Evolutionary conservation across 2,888 invertebrate species (phyloP), one percentile per base, ranked within the genome.

Genomic region (Drosophila mulleri): DNA sequence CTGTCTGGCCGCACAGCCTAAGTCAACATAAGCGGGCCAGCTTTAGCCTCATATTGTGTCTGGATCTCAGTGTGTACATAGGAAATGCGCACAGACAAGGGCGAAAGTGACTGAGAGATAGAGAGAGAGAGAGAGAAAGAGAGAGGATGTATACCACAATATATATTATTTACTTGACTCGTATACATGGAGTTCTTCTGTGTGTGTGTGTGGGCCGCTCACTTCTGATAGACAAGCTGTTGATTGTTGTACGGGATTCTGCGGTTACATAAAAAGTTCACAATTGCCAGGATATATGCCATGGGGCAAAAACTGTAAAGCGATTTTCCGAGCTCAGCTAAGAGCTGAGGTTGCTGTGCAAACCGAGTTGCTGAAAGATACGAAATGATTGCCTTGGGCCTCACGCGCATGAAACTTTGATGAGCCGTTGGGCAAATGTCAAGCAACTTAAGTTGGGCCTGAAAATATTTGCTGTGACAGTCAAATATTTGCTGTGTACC

Each of bases 81-180:
- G 63, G 63, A 64, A 65, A 67, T 56, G 53, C 23, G n/a, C 39
- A 45, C 54, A 60, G 76, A 18, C 41, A 58, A 52, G 54, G 76
- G 69, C 61, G 85, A 84, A 83, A 88, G 82, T 88, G 85, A 76
- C 76, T 74, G 45, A 75, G 37, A 12, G 41, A 14, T 12, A 18
- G n/a, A 12, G 6, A 26, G 8, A 7, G 4, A 16, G 14, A 26
- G 20, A 18, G 42, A 18, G 26, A 11, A 11, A 16, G 39, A 7
- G 18, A 12, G 45, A 9, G 7, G 18, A 26, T 8, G 18, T 12
- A 35, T n/a, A 26, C 20, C 20, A 44, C 53, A 71, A 57, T 63
- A 69, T 47, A 53, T 11, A 67, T 65, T 69, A 82, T 82, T 45
- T 75, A 72, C 72, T 65, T 50, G n/a, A 67, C 72, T 65, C 45